Base-by-base conservation (phyloP, 2,113 vertebrate genomes). In the Sitta europaea region DNA sequence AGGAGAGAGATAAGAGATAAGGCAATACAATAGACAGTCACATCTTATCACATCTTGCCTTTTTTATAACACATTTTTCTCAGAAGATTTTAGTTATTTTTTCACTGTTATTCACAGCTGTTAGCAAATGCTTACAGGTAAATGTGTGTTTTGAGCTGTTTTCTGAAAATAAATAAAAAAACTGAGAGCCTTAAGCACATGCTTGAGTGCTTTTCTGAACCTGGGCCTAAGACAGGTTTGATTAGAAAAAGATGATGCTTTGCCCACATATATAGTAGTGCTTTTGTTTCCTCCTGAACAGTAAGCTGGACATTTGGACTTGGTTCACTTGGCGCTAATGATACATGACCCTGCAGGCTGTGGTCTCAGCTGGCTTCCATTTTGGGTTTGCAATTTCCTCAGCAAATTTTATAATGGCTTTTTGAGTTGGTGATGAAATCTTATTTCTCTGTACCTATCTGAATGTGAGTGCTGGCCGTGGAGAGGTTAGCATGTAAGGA, bases 351-450 rank as follows among this genome's bases (percentile, higher is more conserved):
- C 85, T 74, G 59, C 72, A 36, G 82, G 55, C 78, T 97, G 90
- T 86, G 82, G 82, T 95, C 92, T 95, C 94, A 96, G 92, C 92
- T 96, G 92, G 82, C 96, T 96, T 86, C 95, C 91, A 71, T 94
- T 95, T 94, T 92, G 94, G 51, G 68, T 73, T 77, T 83, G 94
- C 86, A 88, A 45, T 96, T 95, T 96, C 92, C 93, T 82, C 90
- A 83, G 85, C 85, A 92, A 93, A 92, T 93, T 94, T 95, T 76
- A 66, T 95, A 96, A 92, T 87, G 93, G 71, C 67, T 95, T 96
- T 96, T 74, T 86, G 87, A 95, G 62, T 78, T 83, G 87, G 77
- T 93, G 93, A 70, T 92, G 85, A 93, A 90, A 88, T 76, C 73
- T 91, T 45, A 72, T 92, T 97, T 84, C 74, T 65, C 86, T 57